Conservation (phyloP, 2,797 vertebrate species). For the Epinephelus awoara region DNA sequence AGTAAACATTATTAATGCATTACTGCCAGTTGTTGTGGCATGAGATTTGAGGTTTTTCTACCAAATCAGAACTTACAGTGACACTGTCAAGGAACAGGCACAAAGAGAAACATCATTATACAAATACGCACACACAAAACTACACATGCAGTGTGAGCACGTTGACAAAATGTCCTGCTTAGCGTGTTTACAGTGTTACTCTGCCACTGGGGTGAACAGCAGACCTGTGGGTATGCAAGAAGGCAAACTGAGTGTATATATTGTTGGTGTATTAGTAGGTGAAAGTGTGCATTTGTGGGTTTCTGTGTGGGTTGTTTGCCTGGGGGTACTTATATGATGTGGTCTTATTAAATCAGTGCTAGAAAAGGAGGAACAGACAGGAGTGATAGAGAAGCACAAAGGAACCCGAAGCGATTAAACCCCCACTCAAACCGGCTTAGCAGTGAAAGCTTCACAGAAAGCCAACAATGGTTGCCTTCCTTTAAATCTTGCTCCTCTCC, state of each 20-base stretch:
- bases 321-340: conserved; percentile 55
- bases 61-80: conserved; percentile 9
- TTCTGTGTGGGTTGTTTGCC: conserved; percentile 63
- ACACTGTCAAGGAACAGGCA: conserved; percentile 4
- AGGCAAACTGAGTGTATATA: not conserved
- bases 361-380: conserved; percentile 75
- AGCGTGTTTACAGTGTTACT: conserved; percentile 2
- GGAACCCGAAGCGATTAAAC: conserved; percentile 82
- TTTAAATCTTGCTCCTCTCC: conserved; percentile 70
- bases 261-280: conserved; percentile 27
- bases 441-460: conserved; percentile 74
- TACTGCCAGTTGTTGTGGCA: conserved; percentile 8
- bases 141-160: not conserved
- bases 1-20: conserved; percentile 39
- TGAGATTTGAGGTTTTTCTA: conserved; percentile 7
- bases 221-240: conserved; percentile 15
- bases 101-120: conserved; percentile 1
- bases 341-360: conserved; percentile 80
- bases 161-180: not conserved
- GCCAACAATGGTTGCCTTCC: conserved; percentile 80
- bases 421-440: conserved; percentile 83
- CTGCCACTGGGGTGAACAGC: conserved; percentile 2
- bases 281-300: conserved; percentile 51
- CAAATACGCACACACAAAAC: not conserved
- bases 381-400: conserved; percentile 81